Base-by-base conservation (phyloP, 2,888 invertebrate genomes). In the Tuta absoluta region DNA sequence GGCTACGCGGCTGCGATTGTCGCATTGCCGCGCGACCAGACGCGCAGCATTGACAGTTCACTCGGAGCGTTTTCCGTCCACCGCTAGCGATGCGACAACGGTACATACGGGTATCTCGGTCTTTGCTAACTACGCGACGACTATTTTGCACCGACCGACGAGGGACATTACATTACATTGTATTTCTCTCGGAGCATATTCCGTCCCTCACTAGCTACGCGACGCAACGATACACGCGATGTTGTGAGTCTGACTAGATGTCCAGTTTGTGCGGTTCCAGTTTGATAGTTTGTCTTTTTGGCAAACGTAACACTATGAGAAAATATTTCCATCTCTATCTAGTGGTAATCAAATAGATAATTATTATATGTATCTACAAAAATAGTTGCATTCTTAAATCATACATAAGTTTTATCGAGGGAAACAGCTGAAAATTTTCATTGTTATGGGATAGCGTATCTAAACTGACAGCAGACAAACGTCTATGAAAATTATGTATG, bases 351-450 rank as follows among this genome's bases (percentile, higher is more conserved):
- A 87, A 90, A 90, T 74, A 86, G 86, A 89, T 87, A 33, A 33
- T 33, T 10, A 33, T 33, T 33, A 89, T 86, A 85, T 79, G 84
- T 83, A 84, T 87, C 91, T 91, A 91, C 90, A 91, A 91, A 91
- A 91, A 91, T 91, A 91, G 91, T 90, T 87, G 83, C 84, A 86
- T 89, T 89, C 83, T 81, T 72, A 86, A 89, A 87, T 75, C 78
- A 81, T 78, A 76, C 78, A 81, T 78, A 76, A 51, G 23, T 53
- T 53, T 74, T 70, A 68, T 75, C 72, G 76, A 80, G 79, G 77
- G 82, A 83, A 84, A 79, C 75, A 75, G 80, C 77, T 76, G 80
- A 79, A 83, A 75, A 77, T 63, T 71, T 74, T 74, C 66, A 69
- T 71, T 72, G 75, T 75, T 71, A 71, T 69, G 68, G 71, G 71